Evolutionary conservation across 2,113 vertebrate species (phyloP), one percentile per base, ranked within the genome.

Genomic region (Lathamus discolor): DNA sequence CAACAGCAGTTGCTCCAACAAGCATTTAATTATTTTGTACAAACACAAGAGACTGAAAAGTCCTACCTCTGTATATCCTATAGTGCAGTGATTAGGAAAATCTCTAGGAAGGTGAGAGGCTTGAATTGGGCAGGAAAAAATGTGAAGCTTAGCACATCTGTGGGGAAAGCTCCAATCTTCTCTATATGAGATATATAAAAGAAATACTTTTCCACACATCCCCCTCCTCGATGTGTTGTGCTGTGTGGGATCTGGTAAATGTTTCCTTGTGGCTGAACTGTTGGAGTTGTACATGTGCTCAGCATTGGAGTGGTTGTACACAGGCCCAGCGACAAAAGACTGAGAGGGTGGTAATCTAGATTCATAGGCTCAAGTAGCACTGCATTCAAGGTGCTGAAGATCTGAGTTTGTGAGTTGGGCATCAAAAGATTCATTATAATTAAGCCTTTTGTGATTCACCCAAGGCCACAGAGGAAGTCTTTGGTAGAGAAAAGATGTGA

Each of bases 1-100:
- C 78, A 92, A 68, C 69, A 84, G 69, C 59, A 84, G 31, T 72
- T 78, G 39, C 57, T 86, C 77, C 73, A 84, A 59, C 67, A 90
- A 92, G 49, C 13, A 78, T 88, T 90, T 86, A 67, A 74, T 86
- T 90, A 88, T 77, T 93, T 90, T 92, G 63, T 90, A 59, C 54
- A 67, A 90, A 70, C 3, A 59, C 9, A 43, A 72, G 51, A 88
- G 64, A 49, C 35, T 73, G 69, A 73, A 85, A 61, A 86, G 72
- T 33, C 39, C 67, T 79, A 52, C 64, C 43, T 69, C 28, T 3
- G 8, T 90, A 52, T 69, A 87, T 73, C 22, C 8, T 44, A 11
- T 25, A 68, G 20, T 27, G 29, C 52, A 91, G 62, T 64, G 87
- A 82, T 68, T 64, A 83, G 48, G 66, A 79, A 76, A 94, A 76